A percentile compares a stretch with the other conserved stretches of the same genome.
Evolutionary conservation across 1,140 invertebrate genomes (phyloP).

Genomic region (Lerema accius): DNA sequence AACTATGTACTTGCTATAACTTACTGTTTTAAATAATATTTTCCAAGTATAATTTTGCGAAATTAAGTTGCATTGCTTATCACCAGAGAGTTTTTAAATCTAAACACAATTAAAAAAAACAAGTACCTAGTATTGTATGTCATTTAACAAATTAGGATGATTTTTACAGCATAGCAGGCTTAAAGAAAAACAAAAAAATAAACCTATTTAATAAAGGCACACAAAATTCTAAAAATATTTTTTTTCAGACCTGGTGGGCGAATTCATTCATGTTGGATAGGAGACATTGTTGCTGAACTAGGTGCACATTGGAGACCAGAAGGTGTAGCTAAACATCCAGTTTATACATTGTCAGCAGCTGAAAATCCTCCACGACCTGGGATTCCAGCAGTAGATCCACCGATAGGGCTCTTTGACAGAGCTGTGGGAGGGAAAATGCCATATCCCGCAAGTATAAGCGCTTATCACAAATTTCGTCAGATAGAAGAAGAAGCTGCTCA

Average conservation of each 20-base stretch:
- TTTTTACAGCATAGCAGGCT: too few relatives aligned
- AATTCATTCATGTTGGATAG: constrained; percentile 87
- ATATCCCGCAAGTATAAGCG: constrained; percentile 82
- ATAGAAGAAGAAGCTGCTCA: constrained; percentile 85
- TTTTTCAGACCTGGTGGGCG: constrained; percentile 83
- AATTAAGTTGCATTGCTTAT: too few relatives aligned
- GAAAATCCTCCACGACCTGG: constrained; percentile 84
- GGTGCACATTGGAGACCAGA: constrained; percentile 84
- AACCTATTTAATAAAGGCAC: too few relatives aligned
- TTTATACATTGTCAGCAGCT: constrained; percentile 84
- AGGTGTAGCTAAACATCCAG: constrained; percentile 83
- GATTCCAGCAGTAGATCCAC: constrained; percentile 69
- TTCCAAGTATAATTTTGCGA: too few relatives aligned
- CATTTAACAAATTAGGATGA: too few relatives aligned
- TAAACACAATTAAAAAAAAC: too few relatives aligned
- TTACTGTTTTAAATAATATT: too few relatives aligned
- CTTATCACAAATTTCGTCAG: constrained; percentile 85
- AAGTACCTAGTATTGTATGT: too few relatives aligned
- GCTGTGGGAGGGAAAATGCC: constrained; percentile 85
- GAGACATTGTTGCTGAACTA: constrained; percentile 86
- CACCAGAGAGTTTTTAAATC: too few relatives aligned
- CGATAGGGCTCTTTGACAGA: constrained; percentile 83
- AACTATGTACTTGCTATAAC: too few relatives aligned
- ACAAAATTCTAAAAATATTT: constrained; percentile 13
- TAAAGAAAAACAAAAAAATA: too few relatives aligned